phyloP scores from a whole-genome alignment of 2,113 vertebrate genomes.

The Nerophis ophidion region DNA sequence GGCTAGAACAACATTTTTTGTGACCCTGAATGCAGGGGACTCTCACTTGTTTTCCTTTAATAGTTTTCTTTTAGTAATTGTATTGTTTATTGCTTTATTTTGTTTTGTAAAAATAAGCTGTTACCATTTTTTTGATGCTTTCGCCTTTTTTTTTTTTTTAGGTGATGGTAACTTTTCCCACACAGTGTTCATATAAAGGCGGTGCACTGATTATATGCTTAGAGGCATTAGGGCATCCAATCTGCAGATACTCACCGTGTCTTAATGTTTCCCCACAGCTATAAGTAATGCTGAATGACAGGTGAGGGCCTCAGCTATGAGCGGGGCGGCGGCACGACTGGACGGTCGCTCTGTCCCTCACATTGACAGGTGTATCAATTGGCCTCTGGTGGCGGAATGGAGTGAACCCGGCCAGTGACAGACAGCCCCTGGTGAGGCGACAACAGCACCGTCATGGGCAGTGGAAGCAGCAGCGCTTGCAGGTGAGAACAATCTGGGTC shows the following conservation, averaged over 20 bases:
- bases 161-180: no score
- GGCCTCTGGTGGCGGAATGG: constrained; percentile 11
- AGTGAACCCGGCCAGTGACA: constrained; percentile 26
- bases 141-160: no score
- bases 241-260: constrained; percentile 30
- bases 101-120: no score
- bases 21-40: no score
- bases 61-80: no score
- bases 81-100: no score
- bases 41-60: no score
- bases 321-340: constrained; percentile 20
- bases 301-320: constrained; percentile 27
- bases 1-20: no score
- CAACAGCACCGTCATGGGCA: constrained; percentile 54
- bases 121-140: no score
- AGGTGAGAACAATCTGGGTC: constrained; percentile 40
- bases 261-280: constrained; percentile 28
- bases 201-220: no score
- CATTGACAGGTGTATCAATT: constrained; percentile 45
- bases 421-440: constrained; percentile 20
- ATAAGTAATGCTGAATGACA: constrained; percentile 42
- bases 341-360: constrained; percentile 42
- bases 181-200: no score
- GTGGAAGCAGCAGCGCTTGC: constrained; percentile 56
- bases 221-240: constrained; percentile 6